phyloP scores from a whole-genome alignment of 2,888 invertebrate genomes.

The Oconnorella tubifera region DNA sequence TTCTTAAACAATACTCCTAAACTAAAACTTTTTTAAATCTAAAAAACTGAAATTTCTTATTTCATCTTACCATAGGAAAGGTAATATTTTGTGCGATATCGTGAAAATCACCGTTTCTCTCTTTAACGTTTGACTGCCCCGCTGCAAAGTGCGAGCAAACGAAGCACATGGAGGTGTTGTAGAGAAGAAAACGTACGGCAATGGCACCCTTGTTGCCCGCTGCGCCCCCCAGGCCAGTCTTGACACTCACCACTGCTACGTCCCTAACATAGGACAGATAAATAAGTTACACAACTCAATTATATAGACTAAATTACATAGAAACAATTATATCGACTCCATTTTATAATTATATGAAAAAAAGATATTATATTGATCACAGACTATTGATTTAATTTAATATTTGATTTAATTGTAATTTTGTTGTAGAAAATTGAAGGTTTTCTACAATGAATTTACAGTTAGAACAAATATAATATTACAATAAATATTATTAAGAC shows the following conservation, averaged over 20 bases:
- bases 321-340: not conserved
- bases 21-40: no score
- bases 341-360: not conserved
- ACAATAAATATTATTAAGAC: no score
- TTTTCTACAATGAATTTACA: no score
- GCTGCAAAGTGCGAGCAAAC: conserved; percentile 99
- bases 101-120: conserved; percentile 92
- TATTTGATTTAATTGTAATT: no score
- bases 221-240: conserved; percentile 97
- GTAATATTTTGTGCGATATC: conserved; percentile 81
- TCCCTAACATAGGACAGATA: conserved; percentile 65
- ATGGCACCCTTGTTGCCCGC: conserved; percentile 95
- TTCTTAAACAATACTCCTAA: no score
- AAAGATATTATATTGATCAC: no score
- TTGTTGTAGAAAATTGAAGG: no score
- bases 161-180: conserved; percentile 92
- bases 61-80: conserved; percentile 56
- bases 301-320: not conserved
- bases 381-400: no score
- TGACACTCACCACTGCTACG: conserved; percentile 90
- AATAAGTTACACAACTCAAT: no score
- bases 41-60: no score
- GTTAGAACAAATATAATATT: no score
- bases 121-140: conserved; percentile 90
- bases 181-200: conserved; percentile 83